Base-by-base conservation (phyloP, 2,113 vertebrate species). In the Lathamus discolor region DNA sequence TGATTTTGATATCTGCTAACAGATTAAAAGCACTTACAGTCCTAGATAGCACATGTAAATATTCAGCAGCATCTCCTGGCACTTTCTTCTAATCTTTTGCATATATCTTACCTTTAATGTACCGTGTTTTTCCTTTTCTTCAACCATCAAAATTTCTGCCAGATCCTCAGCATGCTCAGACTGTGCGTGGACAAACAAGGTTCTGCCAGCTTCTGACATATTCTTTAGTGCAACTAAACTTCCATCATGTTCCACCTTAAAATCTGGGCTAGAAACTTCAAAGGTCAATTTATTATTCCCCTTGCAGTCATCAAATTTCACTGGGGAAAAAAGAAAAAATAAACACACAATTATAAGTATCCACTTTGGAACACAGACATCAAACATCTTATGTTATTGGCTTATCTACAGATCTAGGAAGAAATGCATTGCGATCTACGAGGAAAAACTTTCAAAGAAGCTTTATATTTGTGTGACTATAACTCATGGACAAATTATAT, bases 241-340 rank as follows among this genome's bases (percentile, higher is more conserved):
- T 63, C 98, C 98, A 0, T 99, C 96, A 1, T 44, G 79, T 39
- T 99, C 98, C 97, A 99, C 99, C 39, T 84, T 95, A 91, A 99
- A 99, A 96, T 98, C 97, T 13, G 99, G 98, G 84, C 99, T 98
- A 10, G 99, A 99, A 93, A 99, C 98, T 75, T 98, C 97, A 33
- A 99, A 99, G 69, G 93, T 98, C 91, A 99, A 96, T 16, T 97
- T 97, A 73, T 98, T 92, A 51, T 99, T 99, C 29, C 98, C 99
- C n/a, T 98, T 97, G 93, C 99, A 99, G 98, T 99, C 99, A 39
- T 98, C 98, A 92, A 99, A 99, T 95, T 98, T 96, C 95, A 99
- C 99, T 99, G 97, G 13, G 77, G 67, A 3, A 1, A 17, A 10
- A 15, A 3, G 7, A 31, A 5, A 22, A 17, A 33, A 43, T 4